Evolutionary conservation across 2,113 vertebrate species (phyloP).

Genomic region (Dipodomys stephensi): DNA sequence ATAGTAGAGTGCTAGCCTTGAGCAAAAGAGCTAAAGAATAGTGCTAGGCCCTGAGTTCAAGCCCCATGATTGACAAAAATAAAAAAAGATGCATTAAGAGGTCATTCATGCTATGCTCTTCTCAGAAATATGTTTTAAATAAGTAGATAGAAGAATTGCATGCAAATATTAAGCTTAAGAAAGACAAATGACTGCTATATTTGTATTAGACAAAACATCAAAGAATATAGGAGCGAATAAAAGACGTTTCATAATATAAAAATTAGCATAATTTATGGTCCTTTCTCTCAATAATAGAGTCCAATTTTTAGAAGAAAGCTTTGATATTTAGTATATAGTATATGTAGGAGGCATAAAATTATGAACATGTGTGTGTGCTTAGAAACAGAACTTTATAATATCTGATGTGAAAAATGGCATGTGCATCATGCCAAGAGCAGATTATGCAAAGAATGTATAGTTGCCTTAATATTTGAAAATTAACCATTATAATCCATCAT

Average conservation of each 20-base stretch:
- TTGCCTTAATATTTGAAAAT: constrained; percentile 33
- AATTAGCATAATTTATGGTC: neutral
- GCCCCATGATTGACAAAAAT: too few relatives aligned
- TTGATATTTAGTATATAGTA: neutral
- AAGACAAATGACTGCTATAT: neutral
- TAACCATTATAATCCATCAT: neutral
- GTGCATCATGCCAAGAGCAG: neutral
- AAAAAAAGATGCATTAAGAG: neutral
- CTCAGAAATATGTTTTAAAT: neutral
- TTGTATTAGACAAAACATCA: constrained; percentile 42
- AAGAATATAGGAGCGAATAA: neutral
- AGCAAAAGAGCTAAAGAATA: too few relatives aligned
- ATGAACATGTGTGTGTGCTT: neutral
- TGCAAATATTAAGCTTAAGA: neutral
- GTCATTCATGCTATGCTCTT: neutral
- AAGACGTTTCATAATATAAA: neutral
- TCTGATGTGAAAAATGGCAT: neutral
- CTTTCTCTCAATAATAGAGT: too few relatives aligned
- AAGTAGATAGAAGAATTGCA: neutral
- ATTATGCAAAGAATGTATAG: neutral
- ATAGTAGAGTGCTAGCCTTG: too few relatives aligned
- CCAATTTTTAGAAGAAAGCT: too few relatives aligned
- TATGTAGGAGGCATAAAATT: neutral
- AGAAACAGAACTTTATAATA: constrained; percentile 18
- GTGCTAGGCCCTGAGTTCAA: too few relatives aligned